Evolutionary conservation across 2,797 vertebrate species (phyloP).

Genomic region (Nannoperca australis): DNA sequence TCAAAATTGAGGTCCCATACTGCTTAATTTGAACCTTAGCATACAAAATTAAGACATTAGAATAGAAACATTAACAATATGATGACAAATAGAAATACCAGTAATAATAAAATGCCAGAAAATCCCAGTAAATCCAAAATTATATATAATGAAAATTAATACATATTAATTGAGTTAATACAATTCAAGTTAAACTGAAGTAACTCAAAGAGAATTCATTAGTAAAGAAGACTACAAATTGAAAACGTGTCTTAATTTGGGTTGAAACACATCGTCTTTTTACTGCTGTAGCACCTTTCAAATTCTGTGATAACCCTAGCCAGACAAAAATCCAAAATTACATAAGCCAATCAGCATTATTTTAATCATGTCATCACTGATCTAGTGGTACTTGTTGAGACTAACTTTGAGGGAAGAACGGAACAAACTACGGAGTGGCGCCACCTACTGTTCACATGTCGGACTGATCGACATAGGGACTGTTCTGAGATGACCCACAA

Average conservation of each 20-base stretch:
- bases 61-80: background rate
- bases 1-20: background rate
- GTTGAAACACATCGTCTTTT: background rate
- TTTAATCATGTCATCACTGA: background rate
- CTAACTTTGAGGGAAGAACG: background rate
- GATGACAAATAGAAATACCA: background rate
- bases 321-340: background rate
- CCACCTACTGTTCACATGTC: conserved; percentile 26
- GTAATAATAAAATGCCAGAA: background rate
- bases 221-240: background rate
- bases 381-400: background rate
- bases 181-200: background rate
- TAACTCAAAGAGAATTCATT: background rate
- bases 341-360: background rate
- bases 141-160: too few species aligned
- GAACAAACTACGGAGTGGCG: conserved; percentile 2
- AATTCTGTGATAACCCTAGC: background rate
- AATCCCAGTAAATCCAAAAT: background rate
- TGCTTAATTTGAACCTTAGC: background rate
- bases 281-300: background rate
- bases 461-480: background rate
- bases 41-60: background rate
- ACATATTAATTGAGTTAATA: too few species aligned
- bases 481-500: conserved; percentile 13
- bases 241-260: background rate